A percentile compares a stretch with the other conserved stretches of the same genome.
These are phyloP conservation scores for Macrocentrus cingulum DNA, from an alignment of 1,140 invertebrate species.

Conservation along the genomic window DNA sequence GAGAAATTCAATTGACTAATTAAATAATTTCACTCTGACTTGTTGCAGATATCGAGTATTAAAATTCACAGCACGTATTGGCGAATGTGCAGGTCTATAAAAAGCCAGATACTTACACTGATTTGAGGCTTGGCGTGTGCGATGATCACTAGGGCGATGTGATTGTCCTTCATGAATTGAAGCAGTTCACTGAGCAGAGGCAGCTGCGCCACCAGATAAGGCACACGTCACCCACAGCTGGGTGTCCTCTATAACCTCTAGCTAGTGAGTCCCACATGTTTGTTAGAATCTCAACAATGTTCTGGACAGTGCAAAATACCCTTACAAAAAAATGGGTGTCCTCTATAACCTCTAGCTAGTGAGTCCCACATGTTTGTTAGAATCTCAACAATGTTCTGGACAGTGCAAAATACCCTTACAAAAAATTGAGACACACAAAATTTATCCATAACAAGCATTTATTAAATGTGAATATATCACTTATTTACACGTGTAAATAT, in stretches of 20 bases:
- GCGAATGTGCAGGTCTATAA: no score
- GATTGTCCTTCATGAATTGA: constrained; percentile 40
- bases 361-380: constrained; percentile 13
- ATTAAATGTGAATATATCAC: no score
- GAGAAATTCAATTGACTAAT: no score
- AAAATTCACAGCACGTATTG: no score
- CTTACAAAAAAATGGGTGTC: constrained; percentile 9
- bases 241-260: constrained; percentile 12
- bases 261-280: constrained; percentile 20
- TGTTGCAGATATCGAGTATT: no score
- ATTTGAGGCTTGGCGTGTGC: constrained; percentile 15
- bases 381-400: constrained; percentile 23
- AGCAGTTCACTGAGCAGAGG: constrained; percentile 38
- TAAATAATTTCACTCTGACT: no score
- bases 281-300: constrained; percentile 18
- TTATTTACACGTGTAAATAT: no score
- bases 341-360: constrained; percentile 16
- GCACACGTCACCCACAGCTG: constrained; percentile 19
- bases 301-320: no score
- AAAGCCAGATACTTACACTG: no score
- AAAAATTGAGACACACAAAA: background rate
- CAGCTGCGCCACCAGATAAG: constrained; percentile 47
- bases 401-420: no score
- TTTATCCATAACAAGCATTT: no score
- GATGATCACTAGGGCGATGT: constrained; percentile 15